A percentile compares a stretch with the other conserved stretches of the same genome.
These are phyloP conservation scores for Heliconius erato DNA, from an alignment of 2,888 invertebrate genomes.

Conservation along the genomic window DNA sequence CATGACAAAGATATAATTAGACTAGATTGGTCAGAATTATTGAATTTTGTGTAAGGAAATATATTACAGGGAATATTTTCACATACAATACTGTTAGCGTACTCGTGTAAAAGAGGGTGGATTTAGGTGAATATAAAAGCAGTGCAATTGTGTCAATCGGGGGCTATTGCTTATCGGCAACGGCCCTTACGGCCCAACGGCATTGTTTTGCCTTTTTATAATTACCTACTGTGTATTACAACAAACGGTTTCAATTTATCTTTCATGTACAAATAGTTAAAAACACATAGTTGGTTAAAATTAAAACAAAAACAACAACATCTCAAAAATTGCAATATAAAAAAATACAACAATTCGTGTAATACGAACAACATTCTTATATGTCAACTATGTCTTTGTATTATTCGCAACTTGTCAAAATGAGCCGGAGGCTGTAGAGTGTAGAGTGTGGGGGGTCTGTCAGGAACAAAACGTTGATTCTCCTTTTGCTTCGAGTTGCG, in stretches of 20 bases:
- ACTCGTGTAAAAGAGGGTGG: no score
- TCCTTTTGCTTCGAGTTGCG: conserved; percentile 21
- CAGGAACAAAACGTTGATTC: conserved; percentile 40
- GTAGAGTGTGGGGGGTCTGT: conserved; percentile 38
- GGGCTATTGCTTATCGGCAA: no score
- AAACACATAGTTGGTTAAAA: not conserved
- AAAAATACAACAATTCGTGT: not conserved
- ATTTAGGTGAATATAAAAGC: no score
- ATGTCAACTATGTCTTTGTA: conserved; percentile 21
- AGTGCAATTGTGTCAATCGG: no score
- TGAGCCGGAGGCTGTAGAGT: conserved; percentile 34
- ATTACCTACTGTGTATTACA: no score
- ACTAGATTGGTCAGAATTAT: conserved; percentile 7
- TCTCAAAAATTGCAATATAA: not conserved
- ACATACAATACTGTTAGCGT: no score
- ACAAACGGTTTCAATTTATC: no score
- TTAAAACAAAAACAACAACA: not conserved
- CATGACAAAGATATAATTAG: conserved; percentile 12
- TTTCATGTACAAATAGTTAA: no score
- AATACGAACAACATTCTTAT: not conserved
- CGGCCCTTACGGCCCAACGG: no score
- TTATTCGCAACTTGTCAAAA: conserved; percentile 35
- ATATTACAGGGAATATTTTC: not conserved
- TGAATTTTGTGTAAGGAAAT: not conserved
- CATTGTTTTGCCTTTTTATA: no score